Conservation (phyloP, 2,113 vertebrate genomes). For the Oreamnos americanus region DNA sequence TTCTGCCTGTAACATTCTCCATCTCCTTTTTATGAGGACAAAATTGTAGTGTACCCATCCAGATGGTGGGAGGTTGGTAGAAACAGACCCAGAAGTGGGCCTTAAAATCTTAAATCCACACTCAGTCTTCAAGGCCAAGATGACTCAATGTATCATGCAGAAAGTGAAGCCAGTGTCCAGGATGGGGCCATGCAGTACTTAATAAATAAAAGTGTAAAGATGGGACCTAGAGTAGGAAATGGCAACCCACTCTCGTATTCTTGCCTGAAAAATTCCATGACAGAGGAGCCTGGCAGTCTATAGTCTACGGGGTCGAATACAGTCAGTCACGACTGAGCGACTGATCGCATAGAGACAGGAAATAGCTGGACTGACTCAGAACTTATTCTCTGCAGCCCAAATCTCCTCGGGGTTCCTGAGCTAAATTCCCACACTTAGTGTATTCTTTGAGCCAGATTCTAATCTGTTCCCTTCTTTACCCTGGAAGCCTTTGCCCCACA, state of each 20-base stretch:
- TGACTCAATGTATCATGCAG: neutral
- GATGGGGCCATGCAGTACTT: neutral
- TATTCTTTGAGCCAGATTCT: neutral
- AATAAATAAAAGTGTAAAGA: neutral
- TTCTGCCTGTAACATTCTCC: neutral
- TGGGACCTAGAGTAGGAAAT: neutral
- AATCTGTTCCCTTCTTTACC: slow-evolving; percentile 13
- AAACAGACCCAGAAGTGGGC: neutral
- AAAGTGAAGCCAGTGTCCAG: neutral
- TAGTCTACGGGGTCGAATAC: neutral
- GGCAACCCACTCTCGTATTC: neutral
- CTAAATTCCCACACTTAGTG: neutral
- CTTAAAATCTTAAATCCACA: neutral
- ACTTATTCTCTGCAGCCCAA: neutral
- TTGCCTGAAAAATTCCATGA: neutral
- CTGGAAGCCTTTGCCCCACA: neutral
- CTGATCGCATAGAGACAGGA: neutral
- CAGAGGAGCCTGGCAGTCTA: neutral
- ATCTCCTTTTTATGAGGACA: neutral
- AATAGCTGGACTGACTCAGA: neutral
- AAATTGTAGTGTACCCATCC: neutral
- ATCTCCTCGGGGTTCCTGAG: neutral
- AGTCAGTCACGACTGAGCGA: neutral
- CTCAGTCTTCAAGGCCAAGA: neutral
- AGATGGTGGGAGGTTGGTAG: neutral